Conservation (phyloP, 2,113 vertebrate genomes). For the Dicerorhinus sumatrensis region DNA sequence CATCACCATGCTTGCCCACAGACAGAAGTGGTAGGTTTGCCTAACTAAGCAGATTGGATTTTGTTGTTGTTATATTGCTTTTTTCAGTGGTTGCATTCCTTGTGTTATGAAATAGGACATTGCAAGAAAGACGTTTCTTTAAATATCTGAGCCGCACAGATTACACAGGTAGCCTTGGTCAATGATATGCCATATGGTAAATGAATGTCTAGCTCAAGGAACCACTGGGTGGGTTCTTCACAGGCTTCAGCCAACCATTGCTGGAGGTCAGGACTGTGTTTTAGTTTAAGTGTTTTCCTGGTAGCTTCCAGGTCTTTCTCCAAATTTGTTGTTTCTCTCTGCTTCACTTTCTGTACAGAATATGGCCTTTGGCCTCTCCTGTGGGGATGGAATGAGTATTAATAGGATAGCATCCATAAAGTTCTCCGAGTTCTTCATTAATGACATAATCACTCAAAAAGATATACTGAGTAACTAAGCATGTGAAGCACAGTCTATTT, state of each 20-base stretch:
- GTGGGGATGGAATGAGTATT: not conserved
- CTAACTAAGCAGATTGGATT: not conserved
- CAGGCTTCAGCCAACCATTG: not conserved
- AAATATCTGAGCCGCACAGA: not conserved
- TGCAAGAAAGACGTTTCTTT: not conserved
- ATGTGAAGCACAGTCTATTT: not conserved
- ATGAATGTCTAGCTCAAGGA: not conserved
- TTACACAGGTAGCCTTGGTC: not conserved
- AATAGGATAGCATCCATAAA: not conserved
- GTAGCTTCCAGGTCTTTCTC: not conserved
- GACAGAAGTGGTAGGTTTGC: not conserved
- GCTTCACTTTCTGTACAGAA: not conserved
- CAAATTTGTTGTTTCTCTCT: not conserved
- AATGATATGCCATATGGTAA: not conserved
- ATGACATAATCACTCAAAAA: not conserved
- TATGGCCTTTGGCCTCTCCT: not conserved
- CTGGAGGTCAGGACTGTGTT: not conserved
- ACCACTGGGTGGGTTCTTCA: not conserved
- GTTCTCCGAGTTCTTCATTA: not conserved
- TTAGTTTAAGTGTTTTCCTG: not conserved
- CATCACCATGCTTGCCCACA: not conserved
- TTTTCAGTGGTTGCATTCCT: conserved; percentile 6
- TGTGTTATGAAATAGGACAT: conserved; percentile 12
- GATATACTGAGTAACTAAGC: not conserved
- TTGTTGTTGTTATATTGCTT: not conserved